phyloP scores from a whole-genome alignment of 2,113 vertebrate genomes.

The Puffinus mauretanicus region DNA sequence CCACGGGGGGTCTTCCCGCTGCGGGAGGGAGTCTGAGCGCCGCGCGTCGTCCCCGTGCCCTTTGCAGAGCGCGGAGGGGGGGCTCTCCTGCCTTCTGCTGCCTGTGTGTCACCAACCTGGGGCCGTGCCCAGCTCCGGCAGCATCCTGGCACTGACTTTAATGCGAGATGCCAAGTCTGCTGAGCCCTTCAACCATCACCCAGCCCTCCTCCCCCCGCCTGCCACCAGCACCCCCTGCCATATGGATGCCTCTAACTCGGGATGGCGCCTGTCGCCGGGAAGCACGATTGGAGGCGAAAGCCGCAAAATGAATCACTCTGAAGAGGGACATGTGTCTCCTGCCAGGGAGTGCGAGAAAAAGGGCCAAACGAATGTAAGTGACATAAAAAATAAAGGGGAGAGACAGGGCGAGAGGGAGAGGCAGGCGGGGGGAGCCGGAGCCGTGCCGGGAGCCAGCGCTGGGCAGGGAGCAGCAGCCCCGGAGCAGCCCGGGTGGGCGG shows the following conservation, averaged over 20 bases:
- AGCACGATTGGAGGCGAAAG: neutral
- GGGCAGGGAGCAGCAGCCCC: neutral
- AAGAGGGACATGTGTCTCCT: slow-evolving; percentile 72
- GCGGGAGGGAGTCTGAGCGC: neutral
- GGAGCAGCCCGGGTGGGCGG: neutral
- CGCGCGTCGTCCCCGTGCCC: neutral
- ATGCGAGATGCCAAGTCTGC: slow-evolving; percentile 45
- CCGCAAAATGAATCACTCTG: slow-evolving; percentile 42
- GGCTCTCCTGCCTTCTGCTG: slow-evolving; percentile 60
- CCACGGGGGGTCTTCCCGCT: rapidly evolving
- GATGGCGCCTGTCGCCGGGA: slow-evolving; percentile 20
- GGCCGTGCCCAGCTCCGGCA: slow-evolving; percentile 61
- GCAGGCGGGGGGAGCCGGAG: neutral
- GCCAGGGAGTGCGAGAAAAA: slow-evolving; percentile 35
- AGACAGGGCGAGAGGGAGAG: neutral
- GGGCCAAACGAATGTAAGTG: slow-evolving; percentile 48
- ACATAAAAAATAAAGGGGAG: slow-evolving; percentile 53
- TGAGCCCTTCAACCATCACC: slow-evolving; percentile 9
- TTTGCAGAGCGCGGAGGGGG: slow-evolving; percentile 19
- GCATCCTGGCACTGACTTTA: slow-evolving; percentile 40
- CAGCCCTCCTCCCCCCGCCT: neutral
- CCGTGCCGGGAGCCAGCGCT: neutral
- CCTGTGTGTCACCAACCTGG: neutral
- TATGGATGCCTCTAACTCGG: slow-evolving; percentile 51
- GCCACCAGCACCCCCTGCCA: slow-evolving; percentile 28